A percentile compares a stretch with the other conserved stretches of the same genome.
These are phyloP conservation scores for Trypoxylon attenuatum DNA, from an alignment of 2,888 invertebrate species.

Conservation along the genomic window DNA sequence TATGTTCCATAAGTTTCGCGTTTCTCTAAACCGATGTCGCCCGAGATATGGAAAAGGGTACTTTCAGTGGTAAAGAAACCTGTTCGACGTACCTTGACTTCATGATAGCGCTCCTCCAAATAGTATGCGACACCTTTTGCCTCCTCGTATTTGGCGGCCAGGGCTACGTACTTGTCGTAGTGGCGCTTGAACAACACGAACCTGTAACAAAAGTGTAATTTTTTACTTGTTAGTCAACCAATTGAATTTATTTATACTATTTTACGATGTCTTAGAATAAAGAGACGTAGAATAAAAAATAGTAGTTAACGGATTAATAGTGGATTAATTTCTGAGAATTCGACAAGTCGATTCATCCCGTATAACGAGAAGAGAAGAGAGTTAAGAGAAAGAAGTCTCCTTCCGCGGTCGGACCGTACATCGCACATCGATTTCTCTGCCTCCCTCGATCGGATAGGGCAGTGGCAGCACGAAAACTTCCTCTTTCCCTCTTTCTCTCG, in stretches of 20 bases:
- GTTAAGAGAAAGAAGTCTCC: neutral
- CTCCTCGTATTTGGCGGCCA: conserved; percentile 80
- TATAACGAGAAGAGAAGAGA: too few relatives aligned
- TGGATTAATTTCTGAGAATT: too few relatives aligned
- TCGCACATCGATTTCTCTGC: conserved; percentile 34
- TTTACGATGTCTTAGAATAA: neutral
- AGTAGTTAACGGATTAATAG: too few relatives aligned
- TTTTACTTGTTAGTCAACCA: neutral
- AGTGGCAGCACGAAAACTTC: conserved; percentile 24
- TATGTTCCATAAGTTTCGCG: too few relatives aligned
- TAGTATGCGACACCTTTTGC: conserved; percentile 79
- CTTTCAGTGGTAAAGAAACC: neutral
- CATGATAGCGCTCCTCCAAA: conserved; percentile 80
- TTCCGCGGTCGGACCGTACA: neutral
- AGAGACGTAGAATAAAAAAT: neutral
- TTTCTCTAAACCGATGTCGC: too few relatives aligned
- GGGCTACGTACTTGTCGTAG: conserved; percentile 79
- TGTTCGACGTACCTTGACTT: conserved; percentile 77
- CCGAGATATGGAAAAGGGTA: neutral
- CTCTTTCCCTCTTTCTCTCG: conserved; percentile 33
- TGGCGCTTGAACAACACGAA: conserved; percentile 80
- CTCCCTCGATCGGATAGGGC: neutral
- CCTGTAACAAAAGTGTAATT: too few relatives aligned
- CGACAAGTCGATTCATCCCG: too few relatives aligned
- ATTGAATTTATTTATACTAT: neutral